phyloP scores from a whole-genome alignment of 2,113 vertebrate genomes.

The Antigone vipio region DNA sequence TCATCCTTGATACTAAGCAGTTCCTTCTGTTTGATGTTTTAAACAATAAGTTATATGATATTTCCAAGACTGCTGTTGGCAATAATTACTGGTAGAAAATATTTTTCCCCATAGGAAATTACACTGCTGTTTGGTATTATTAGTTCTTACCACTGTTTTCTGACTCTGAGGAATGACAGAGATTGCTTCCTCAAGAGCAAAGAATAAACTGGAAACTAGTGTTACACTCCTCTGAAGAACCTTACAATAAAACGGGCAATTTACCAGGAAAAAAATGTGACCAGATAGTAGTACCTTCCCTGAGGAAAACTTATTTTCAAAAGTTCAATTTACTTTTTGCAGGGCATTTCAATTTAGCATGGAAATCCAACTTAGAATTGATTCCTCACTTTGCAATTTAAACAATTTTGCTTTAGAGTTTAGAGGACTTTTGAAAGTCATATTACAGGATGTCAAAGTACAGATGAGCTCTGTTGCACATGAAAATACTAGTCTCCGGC shows the following conservation, averaged over 20 bases:
- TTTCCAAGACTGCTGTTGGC: conserved; percentile 70
- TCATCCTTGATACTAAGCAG: conserved; percentile 63
- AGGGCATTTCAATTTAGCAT: not conserved
- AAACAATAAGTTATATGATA: conserved; percentile 58
- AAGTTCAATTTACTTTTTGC: not conserved
- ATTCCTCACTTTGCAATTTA: not conserved
- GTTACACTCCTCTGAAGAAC: conserved; percentile 1
- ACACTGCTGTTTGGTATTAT: conserved; percentile 70
- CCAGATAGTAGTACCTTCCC: not conserved
- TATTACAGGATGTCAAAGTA: not conserved
- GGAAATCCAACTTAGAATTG: not conserved
- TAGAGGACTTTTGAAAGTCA: not conserved
- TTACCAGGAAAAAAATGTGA: not conserved
- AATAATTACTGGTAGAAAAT: conserved; percentile 65
- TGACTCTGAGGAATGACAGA: conserved; percentile 54
- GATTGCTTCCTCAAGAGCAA: conserved; percentile 46
- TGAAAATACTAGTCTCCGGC: not conserved
- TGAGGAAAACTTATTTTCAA: not conserved
- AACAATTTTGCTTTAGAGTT: not conserved
- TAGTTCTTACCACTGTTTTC: conserved; percentile 67
- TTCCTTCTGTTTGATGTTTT: conserved; percentile 69
- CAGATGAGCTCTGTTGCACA: not conserved
- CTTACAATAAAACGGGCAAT: not conserved
- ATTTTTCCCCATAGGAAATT: conserved; percentile 72
- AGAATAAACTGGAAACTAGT: conserved; percentile 39